phyloP scores from a whole-genome alignment of 2,888 invertebrate species.

The Platycnemis pennipes region DNA sequence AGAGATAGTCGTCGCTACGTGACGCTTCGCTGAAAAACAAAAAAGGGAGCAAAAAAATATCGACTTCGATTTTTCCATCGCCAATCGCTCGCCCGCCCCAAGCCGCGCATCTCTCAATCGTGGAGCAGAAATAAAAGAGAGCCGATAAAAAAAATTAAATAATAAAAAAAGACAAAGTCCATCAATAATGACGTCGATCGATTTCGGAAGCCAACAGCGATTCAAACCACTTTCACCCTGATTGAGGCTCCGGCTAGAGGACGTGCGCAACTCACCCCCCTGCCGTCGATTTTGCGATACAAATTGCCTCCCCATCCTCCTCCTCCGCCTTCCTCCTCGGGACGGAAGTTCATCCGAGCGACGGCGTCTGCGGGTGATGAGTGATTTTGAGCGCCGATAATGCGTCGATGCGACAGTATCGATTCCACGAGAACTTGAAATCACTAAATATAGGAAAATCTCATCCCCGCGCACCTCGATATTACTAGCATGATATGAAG shows the following conservation, averaged over 20 bases:
- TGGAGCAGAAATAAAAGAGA: background rate
- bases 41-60: background rate
- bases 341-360: background rate
- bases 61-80: background rate
- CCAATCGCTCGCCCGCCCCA: background rate
- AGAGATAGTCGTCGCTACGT: background rate
- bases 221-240: conserved; percentile 9
- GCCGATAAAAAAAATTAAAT: background rate
- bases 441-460: too few relatives aligned
- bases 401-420: background rate
- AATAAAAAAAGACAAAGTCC: background rate
- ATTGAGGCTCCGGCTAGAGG: background rate
- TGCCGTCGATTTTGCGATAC: background rate
- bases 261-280: background rate
- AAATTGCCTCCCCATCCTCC: background rate
- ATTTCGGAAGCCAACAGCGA: conserved; percentile 10
- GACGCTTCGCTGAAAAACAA: background rate
- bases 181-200: background rate
- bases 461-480: too few relatives aligned
- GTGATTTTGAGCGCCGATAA: background rate
- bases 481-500: too few relatives aligned
- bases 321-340: background rate
- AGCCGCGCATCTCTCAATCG: background rate
- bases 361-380: background rate
- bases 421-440: too few relatives aligned